Conservation (phyloP, 2,113 vertebrate genomes). For the Sterna hirundo region DNA sequence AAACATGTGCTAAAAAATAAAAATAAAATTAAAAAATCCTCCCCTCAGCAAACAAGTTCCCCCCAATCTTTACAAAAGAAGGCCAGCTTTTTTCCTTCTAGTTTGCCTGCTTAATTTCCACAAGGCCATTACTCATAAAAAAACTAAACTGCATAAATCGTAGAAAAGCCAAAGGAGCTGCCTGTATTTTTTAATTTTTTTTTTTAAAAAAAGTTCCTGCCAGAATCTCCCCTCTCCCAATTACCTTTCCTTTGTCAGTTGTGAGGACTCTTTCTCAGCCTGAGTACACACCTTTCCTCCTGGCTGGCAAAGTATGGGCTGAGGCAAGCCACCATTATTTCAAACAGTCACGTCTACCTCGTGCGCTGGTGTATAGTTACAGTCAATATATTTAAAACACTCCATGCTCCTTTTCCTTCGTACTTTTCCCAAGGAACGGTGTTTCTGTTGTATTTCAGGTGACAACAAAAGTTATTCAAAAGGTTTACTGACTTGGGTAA, state of each 20-base stretch:
- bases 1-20: background rate
- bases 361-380: background rate
- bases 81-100: background rate
- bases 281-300: background rate
- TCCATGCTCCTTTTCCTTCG: background rate
- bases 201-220: background rate
- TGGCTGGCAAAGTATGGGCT: background rate
- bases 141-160: background rate
- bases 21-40: background rate
- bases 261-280: background rate
- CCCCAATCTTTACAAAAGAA: background rate
- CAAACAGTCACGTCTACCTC: background rate
- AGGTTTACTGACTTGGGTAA: background rate
- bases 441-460: slow-evolving; percentile 2
- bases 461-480: background rate
- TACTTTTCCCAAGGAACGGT: background rate
- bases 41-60: background rate
- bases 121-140: background rate
- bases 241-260: background rate
- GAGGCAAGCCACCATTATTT: background rate
- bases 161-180: slow-evolving; percentile 9
- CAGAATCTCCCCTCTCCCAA: background rate
- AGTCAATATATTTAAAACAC: background rate
- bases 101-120: background rate
- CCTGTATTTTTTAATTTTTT: background rate